Base-by-base conservation (phyloP, 2,888 invertebrate genomes). In the Drosophila diplacantha region DNA sequence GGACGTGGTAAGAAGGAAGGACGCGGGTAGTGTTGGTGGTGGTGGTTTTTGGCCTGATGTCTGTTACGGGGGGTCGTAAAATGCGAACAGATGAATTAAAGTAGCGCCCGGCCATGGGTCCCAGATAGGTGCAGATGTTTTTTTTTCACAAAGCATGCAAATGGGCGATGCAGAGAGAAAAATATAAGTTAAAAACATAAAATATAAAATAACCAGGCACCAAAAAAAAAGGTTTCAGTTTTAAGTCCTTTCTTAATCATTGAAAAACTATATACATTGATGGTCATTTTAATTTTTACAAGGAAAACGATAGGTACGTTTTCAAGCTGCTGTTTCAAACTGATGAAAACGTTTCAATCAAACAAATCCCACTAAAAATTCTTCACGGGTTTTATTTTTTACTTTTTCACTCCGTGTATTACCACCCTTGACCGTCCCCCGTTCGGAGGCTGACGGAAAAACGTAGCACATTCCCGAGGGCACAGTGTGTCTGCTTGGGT, bases 21-120 rank as follows among this genome's bases (percentile, higher is more conserved):
- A 35, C 11, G 46, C 4, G 31, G 62, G 22, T 16, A 39, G 22
- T 41, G 41, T 41, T 52, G 37, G 60, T 9, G 29, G n/a, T 9
- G 35, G 29, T 38, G 57, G 16, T 16, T 31, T 31, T 31, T 47
- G 41, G 22, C 34, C 14, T 31, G 50, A 43, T 58, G 54, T 47
- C 31, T 51, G 43, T 34, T 41, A 26, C 55, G 51, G 63, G 57
- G 46, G 60, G 60, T 50, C 67, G 35, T 67, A 73, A 73, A 69
- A 71, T 63, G 63, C 58, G 59, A 69, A 50, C 75, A 77, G 59
- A 75, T 75, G 65, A 75, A 77, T 66, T 73, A 69, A 66, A 66
- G 66, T 57, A 60, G 70, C 66, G 38, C 60, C 44, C 46, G 58
- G 31, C 58, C 58, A 46, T 31, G 43, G 58, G 50, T 68, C 35